Evolutionary conservation across 2,113 vertebrate genomes (phyloP).

Genomic region (Actenoides hombroni): DNA sequence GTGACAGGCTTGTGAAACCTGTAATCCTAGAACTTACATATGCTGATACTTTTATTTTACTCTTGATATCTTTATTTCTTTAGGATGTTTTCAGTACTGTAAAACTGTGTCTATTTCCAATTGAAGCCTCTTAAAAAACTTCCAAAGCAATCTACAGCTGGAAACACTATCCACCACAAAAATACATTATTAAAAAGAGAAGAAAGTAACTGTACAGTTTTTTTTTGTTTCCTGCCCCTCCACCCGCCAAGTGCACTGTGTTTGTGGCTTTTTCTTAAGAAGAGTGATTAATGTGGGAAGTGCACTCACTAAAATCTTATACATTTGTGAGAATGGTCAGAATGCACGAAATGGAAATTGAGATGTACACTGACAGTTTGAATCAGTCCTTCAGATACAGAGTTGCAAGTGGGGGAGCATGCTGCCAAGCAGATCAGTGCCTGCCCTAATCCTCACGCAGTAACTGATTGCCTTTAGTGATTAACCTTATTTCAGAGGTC

Average conservation of each 20-base stretch:
- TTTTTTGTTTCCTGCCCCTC: background rate
- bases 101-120: background rate
- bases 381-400: background rate
- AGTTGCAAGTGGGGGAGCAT: background rate
- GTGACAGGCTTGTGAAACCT: background rate
- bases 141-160: background rate
- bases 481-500: background rate
- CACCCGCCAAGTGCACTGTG: no score
- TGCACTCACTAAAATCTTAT: accelerated
- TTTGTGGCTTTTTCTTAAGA: background rate
- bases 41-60: background rate
- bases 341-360: background rate
- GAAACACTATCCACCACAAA: background rate
- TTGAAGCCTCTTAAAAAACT: background rate
- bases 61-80: background rate
- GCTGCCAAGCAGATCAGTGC: background rate
- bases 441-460: background rate
- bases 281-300: background rate
- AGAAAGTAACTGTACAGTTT: background rate
- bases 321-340: background rate
- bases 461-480: background rate
- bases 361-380: background rate
- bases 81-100: background rate
- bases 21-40: background rate
- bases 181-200: background rate